Base-by-base conservation (phyloP, 2,797 vertebrate genomes). In the Nyctalus aviator region DNA sequence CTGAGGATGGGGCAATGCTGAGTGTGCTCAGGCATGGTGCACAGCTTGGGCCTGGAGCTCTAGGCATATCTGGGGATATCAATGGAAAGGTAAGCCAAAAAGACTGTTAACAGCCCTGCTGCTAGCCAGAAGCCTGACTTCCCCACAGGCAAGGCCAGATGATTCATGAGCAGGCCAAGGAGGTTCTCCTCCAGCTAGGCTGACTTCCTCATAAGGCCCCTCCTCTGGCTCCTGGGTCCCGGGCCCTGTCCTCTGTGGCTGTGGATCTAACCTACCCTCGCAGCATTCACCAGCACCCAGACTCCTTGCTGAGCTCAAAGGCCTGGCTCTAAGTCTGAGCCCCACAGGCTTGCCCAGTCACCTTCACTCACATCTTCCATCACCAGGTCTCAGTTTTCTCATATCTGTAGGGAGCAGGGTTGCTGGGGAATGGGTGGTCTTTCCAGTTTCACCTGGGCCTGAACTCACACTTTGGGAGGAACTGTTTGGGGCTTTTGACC, bases 21-120 rank as follows among this genome's bases (percentile, higher is more conserved):
- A 53, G 10, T 4, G 8, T 21, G 30, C 25, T n/a, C 12, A 6
- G 35, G 50, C 17, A 0, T 0, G 27, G 10, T 30, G 35, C 44
- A 27, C 32, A 6, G 10, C 21, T 88, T 50, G 44, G 48, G 59
- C 41, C 88, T 30, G 8, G 64, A 46, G 55, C 64, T n/a, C 25
- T n/a, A 5, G 41, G 20, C 12, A 18, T 9, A 5, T 18, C 35
- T 3, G 18, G 37, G n/a, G 5, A 20, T 4, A 30, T 23, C 37
- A 44, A 12, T 10, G 23, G 48, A 71, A 37, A 64, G 18, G 37
- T 35, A 32, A 73, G 27, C 1, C 0, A 32, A 41, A n/a, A 46
- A n/a, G 20, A 11, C 15, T 9, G 2, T 9, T 8, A 14, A 35
- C 7, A 81, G 62, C 46, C 12, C 77, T 6, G 1, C 37, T 59